Base-by-base conservation (phyloP, 2,888 invertebrate species). In the Drosophila engyochracea region DNA sequence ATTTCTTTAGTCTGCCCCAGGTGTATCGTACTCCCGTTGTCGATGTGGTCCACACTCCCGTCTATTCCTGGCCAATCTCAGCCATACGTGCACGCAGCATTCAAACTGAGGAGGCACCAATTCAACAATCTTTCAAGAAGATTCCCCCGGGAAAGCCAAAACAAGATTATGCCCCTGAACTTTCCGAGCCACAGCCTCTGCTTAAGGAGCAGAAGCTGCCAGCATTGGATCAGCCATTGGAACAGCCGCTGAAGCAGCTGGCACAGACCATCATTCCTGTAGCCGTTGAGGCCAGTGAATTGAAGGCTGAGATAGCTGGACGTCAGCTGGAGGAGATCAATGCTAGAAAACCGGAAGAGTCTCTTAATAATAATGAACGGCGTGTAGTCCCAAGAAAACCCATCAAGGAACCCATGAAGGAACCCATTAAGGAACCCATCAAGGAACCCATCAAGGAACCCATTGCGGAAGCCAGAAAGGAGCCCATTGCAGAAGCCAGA, bases 11-110 rank as follows among this genome's bases (percentile, higher is more conserved):
- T 19, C 67, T 92, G 59, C 83, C 90, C 10, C 92, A 92, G 52
- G 90, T 91, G n/a, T 84, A 79, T 51, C 89, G 73, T 68, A 86
- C 91, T 0, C 92, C 92, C 9, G 81, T 92, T 30, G 87, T 92
- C n/a, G 92, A 92, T 73, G 87, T 91, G 57, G 83, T 92, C 4
- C 92, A 91, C 51, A 68, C 85, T 0, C 92, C 92, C 1, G 79
- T 92, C 44, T 81, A 90, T 47, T 71, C 86, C 47, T 82, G 83
- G 59, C 92, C 92, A 53, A 72, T 91, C 39, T 74, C 86, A 0
- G 83, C 91, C 31, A 82, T 92, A 19, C 89, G 92, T 12, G 92
- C 92, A 5, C 92, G 92, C 58, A 92, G 92, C 71, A 76, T 92
- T 69, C 81, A 83, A 51, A 54, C 76, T 12, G 82, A 83, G 10